phyloP scores from a whole-genome alignment of 2,113 vertebrate species.

The Elachura formosa region DNA sequence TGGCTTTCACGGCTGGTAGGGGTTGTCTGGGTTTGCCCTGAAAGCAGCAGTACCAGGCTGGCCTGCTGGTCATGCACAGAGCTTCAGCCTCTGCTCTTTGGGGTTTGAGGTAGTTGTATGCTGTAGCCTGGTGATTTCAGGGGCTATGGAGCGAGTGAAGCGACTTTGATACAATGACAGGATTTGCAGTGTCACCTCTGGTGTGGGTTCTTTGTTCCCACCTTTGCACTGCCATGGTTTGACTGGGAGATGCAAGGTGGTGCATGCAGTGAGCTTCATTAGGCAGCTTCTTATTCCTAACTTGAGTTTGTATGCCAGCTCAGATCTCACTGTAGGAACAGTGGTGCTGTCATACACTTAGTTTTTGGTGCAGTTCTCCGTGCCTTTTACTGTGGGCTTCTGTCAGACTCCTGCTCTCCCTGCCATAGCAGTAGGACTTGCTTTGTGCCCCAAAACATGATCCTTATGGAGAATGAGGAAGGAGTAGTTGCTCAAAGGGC shows the following conservation, averaged over 20 bases:
- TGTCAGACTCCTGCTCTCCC: neutral
- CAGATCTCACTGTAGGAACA: neutral
- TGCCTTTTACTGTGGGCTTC: neutral
- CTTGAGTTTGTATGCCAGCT: neutral
- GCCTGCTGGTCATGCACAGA: neutral
- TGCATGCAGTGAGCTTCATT: neutral
- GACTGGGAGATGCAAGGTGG: neutral
- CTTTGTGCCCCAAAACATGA: neutral
- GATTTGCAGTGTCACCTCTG: neutral
- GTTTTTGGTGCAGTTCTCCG: neutral
- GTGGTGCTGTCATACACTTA: neutral
- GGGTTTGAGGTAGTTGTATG: neutral
- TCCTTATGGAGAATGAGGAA: neutral
- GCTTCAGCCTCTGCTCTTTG: neutral
- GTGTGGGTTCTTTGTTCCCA: neutral
- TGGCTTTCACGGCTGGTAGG: neutral
- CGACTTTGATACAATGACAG: neutral
- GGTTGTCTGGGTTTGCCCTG: neutral
- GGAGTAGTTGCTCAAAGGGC: neutral
- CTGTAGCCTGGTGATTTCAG: neutral
- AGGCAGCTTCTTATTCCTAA: neutral
- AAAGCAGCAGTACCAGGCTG: neutral
- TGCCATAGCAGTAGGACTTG: neutral
- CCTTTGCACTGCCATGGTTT: accelerated
- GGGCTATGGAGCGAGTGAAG: neutral